Evolutionary conservation across 2,888 invertebrate species (phyloP).

Genomic region (Ditylenchus weischeri): DNA sequence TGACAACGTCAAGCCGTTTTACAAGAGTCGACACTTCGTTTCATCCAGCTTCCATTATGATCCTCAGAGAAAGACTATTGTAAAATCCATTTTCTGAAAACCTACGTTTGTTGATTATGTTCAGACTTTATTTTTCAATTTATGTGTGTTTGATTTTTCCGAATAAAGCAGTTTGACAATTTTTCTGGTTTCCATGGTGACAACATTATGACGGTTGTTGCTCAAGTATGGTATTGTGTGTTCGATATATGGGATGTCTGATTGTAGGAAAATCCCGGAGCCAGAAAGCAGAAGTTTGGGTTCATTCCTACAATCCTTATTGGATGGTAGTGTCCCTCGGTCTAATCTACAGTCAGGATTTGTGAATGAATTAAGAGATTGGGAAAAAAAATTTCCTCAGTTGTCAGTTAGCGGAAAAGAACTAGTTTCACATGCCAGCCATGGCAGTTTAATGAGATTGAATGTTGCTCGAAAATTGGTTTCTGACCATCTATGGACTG

Average conservation of each 20-base stretch:
- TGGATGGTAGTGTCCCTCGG: too few species aligned
- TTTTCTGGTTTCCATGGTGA: too few species aligned
- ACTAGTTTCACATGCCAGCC: not conserved
- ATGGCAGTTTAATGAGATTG: not conserved
- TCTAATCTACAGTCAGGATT: not conserved
- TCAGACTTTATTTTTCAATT: not conserved
- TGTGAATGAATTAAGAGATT: not conserved
- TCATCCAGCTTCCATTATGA: constrained; percentile 84
- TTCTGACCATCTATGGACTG: not conserved
- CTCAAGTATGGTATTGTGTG: too few species aligned
- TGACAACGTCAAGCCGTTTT: constrained; percentile 81
- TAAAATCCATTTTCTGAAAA: constrained; percentile 67
- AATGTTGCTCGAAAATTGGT: not conserved
- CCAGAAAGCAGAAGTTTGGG: too few species aligned
- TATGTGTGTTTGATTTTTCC: too few species aligned
- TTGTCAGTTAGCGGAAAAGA: not conserved
- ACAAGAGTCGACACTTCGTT: constrained; percentile 82
- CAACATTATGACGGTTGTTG: too few species aligned
- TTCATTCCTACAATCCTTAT: too few species aligned
- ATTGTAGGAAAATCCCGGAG: too few species aligned
- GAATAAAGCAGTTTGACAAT: too few species aligned
- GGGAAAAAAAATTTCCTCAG: not conserved
- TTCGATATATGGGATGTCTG: too few species aligned
- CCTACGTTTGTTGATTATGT: constrained; percentile 3
- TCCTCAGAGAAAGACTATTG: constrained; percentile 75